phyloP scores from a whole-genome alignment of 2,113 vertebrate genomes.

The Sylvicapra grimmia region DNA sequence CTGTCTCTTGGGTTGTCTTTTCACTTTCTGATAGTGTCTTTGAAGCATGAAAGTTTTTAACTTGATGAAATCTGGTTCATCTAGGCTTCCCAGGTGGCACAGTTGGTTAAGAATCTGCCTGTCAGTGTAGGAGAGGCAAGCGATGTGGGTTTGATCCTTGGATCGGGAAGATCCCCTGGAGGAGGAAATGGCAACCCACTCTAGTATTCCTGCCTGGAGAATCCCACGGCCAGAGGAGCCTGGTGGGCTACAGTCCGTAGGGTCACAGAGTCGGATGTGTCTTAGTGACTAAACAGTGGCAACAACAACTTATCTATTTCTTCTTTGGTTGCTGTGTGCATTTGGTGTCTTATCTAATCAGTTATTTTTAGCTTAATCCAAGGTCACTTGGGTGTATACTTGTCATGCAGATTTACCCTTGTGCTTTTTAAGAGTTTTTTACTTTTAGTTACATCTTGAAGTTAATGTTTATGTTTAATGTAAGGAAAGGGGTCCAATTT shows the following conservation, averaged over 20 bases:
- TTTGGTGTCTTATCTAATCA: neutral
- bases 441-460: neutral
- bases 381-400: neutral
- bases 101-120: neutral
- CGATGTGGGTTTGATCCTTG: neutral
- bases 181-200: neutral
- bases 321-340: neutral
- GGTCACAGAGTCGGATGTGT: neutral
- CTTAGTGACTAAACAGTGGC: neutral
- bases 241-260: neutral
- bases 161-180: neutral
- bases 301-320: neutral
- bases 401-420: neutral
- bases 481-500: neutral
- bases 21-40: neutral
- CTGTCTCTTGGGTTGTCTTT: neutral
- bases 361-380: neutral
- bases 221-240: neutral
- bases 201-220: neutral
- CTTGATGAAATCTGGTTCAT: neutral
- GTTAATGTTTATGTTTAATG: neutral
- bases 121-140: neutral
- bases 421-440: neutral
- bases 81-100: neutral
- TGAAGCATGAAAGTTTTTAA: neutral